phyloP scores from a whole-genome alignment of 2,888 invertebrate genomes.

The Nomada lathburiana region DNA sequence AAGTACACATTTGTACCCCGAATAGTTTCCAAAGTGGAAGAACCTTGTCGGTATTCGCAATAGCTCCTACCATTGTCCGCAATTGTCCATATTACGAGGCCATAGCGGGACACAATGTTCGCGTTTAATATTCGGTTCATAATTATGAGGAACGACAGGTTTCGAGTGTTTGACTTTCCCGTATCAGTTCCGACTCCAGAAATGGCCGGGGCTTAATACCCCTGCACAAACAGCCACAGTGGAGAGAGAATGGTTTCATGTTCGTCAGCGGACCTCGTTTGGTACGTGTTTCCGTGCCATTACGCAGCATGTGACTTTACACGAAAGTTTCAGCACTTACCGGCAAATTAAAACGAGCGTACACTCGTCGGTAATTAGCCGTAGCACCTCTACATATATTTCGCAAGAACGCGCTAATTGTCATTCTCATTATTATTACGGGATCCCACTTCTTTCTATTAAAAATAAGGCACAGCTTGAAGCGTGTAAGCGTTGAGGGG shows the following conservation, averaged over 20 bases:
- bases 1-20: not conserved
- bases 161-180: slow-evolving; percentile 68
- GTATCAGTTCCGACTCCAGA: slow-evolving; percentile 55
- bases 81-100: not conserved
- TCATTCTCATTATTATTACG: slow-evolving; percentile 11
- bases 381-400: not conserved
- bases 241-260: slow-evolving; percentile 52
- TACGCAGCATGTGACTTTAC: slow-evolving; percentile 10
- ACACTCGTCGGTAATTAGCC: slow-evolving; percentile 6
- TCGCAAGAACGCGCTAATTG: slow-evolving; percentile 9
- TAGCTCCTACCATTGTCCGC: not conserved
- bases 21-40: not conserved
- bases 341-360: slow-evolving; percentile 24
- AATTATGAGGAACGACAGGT: slow-evolving; percentile 62
- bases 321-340: slow-evolving; percentile 30
- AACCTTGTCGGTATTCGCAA: not conserved
- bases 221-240: slow-evolving; percentile 73
- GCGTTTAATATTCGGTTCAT: slow-evolving; percentile 51
- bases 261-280: slow-evolving; percentile 33
- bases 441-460: not conserved
- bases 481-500: not conserved
- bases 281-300: slow-evolving; percentile 6
- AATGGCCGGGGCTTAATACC: slow-evolving; percentile 66
- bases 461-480: not conserved
- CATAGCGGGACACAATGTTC: slow-evolving; percentile 5